Evolutionary conservation across 2,888 invertebrate genomes (phyloP).

Genomic region (Eudiplozoon nipponicum): DNA sequence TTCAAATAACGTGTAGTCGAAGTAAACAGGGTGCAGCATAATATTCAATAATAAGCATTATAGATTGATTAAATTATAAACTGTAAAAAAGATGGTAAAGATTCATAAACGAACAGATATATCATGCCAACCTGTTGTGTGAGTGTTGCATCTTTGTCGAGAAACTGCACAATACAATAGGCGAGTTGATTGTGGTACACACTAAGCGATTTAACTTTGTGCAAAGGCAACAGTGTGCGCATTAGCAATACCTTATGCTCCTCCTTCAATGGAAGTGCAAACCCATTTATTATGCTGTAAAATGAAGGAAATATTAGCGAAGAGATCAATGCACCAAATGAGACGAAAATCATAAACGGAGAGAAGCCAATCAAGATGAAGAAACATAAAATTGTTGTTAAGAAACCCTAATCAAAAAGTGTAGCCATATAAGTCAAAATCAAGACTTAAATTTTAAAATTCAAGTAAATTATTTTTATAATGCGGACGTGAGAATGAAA

Average conservation of each 20-base stretch:
- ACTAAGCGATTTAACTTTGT: constrained; percentile 73
- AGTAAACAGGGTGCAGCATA: no score
- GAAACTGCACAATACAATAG: constrained; percentile 88
- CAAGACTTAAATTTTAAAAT: no score
- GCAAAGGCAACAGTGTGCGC: constrained; percentile 64
- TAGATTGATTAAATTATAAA: constrained; percentile 6
- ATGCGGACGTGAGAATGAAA: no score
- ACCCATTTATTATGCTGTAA: constrained; percentile 69
- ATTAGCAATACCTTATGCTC: constrained; percentile 87
- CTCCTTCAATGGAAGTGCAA: constrained; percentile 77
- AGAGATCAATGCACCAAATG: no score
- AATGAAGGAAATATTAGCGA: not conserved
- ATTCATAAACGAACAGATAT: no score
- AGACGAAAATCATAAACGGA: constrained; percentile 17
- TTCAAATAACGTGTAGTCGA: no score
- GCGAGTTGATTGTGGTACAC: constrained; percentile 87
- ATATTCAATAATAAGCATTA: no score
- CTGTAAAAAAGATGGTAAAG: not conserved
- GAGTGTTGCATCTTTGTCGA: constrained; percentile 74
- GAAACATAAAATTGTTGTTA: no score
- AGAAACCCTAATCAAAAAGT: no score
- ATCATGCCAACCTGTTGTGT: constrained; percentile 43
- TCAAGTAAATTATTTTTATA: no score
- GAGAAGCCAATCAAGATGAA: no score
- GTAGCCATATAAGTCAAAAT: constrained; percentile 8